Percentiles rank a stretch among this genome's conserved stretches.
Conservation (phyloP, 2,888 invertebrate species). For the Pogonocherus hispidulus region DNA sequence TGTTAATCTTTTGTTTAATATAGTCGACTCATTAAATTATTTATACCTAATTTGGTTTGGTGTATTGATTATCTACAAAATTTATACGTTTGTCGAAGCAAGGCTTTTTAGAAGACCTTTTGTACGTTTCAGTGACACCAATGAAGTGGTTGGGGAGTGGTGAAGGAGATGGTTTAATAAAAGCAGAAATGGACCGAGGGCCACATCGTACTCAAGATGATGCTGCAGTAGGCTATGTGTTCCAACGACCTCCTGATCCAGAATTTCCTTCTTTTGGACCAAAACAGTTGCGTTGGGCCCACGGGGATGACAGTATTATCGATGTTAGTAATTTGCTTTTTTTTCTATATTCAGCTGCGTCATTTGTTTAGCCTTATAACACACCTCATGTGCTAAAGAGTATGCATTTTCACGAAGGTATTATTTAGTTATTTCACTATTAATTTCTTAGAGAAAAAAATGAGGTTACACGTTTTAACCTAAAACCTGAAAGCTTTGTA, state of each 20-base stretch:
- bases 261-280: slow-evolving; percentile 81
- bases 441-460: not conserved
- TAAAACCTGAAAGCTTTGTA: too few species aligned
- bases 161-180: slow-evolving; percentile 75
- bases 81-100: slow-evolving; percentile 19
- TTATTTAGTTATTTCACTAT: not conserved
- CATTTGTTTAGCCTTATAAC: not conserved
- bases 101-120: not conserved
- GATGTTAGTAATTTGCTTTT: slow-evolving; percentile 80
- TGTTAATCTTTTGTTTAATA: slow-evolving; percentile 37
- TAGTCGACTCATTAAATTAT: slow-evolving; percentile 36
- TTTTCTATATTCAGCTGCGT: not conserved
- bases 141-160: slow-evolving; percentile 85
- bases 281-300: slow-evolving; percentile 86
- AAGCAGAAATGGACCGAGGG: slow-evolving; percentile 76
- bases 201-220: slow-evolving; percentile 88
- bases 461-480: too few species aligned
- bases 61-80: slow-evolving; percentile 25
- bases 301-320: slow-evolving; percentile 87
- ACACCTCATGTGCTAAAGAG: too few species aligned
- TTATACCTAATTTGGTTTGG: slow-evolving; percentile 38
- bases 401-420: too few species aligned
- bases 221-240: slow-evolving; percentile 93
- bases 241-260: slow-evolving; percentile 86
- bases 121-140: slow-evolving; percentile 66